Percentiles rank a stretch among this genome's conserved stretches.
Conservation (phyloP, 2,113 vertebrate species). For the Stegastes partitus region DNA sequence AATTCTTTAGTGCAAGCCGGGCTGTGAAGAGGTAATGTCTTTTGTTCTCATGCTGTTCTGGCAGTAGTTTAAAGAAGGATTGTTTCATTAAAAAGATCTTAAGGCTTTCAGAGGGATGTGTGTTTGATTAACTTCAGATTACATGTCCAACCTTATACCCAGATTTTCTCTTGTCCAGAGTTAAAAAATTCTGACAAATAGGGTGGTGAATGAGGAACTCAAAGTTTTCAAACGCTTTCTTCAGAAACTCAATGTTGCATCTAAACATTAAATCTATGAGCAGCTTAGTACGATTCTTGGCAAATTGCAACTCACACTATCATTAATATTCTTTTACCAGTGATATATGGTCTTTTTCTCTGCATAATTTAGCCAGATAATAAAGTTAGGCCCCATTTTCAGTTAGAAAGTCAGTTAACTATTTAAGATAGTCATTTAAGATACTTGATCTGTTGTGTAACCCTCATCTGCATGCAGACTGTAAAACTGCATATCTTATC, state of each 20-base stretch:
- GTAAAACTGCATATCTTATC: background rate
- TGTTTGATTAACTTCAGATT: background rate
- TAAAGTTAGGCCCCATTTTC: too few species aligned
- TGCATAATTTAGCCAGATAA: too few species aligned
- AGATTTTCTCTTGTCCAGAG: too few species aligned
- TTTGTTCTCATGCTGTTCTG: constrained; percentile 6
- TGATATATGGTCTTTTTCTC: too few species aligned
- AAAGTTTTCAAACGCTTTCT: background rate
- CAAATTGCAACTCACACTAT: too few species aligned
- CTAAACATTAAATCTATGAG: background rate
- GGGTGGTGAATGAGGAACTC: too few species aligned
- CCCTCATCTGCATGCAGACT: background rate
- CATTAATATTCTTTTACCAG: too few species aligned
- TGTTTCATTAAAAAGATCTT: constrained; percentile 5
- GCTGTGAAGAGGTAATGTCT: background rate
- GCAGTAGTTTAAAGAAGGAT: background rate
- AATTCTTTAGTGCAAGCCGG: background rate
- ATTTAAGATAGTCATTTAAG: background rate
- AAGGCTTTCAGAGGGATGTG: background rate
- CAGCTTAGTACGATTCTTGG: too few species aligned
- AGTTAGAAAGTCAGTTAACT: too few species aligned
- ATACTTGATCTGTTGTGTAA: background rate
- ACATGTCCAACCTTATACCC: background rate
- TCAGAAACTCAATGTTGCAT: too few species aligned
- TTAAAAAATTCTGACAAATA: too few species aligned